phyloP scores from a whole-genome alignment of 2,888 invertebrate species.

The Harpalus rubripes region DNA sequence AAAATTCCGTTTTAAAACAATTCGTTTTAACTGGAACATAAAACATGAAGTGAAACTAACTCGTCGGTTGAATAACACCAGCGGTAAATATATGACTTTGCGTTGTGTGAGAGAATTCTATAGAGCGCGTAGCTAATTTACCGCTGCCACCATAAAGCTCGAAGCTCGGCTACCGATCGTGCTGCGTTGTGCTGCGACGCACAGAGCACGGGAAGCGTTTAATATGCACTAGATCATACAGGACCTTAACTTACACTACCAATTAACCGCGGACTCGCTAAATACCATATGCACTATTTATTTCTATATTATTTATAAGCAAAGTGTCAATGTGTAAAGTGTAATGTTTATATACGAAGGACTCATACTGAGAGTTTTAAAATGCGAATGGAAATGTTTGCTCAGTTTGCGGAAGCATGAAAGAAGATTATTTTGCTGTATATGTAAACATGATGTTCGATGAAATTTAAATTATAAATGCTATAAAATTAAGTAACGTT shows the following conservation, averaged over 20 bases:
- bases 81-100: slow-evolving; percentile 12
- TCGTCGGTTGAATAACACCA: slow-evolving; percentile 17
- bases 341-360: not conserved
- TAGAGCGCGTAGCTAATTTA: slow-evolving; percentile 48
- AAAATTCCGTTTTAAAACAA: too few relatives aligned
- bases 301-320: slow-evolving; percentile 58
- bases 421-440: not conserved
- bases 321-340: slow-evolving; percentile 48
- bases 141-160: slow-evolving; percentile 56
- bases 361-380: slow-evolving; percentile 9
- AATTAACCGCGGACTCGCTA: slow-evolving; percentile 61
- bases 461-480: slow-evolving; percentile 14
- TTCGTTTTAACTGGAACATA: not conserved
- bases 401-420: not conserved
- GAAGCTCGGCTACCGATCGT: slow-evolving; percentile 54
- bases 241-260: slow-evolving; percentile 56
- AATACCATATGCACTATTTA: slow-evolving; percentile 61
- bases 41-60: not conserved
- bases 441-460: not conserved
- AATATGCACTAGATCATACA: slow-evolving; percentile 62
- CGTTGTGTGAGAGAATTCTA: slow-evolving; percentile 10
- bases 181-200: slow-evolving; percentile 29
- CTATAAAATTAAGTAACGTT: not conserved
- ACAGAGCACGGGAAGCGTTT: slow-evolving; percentile 54
- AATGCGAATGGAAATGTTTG: slow-evolving; percentile 17